Percentiles rank a stretch among this genome's conserved stretches.
These are phyloP conservation scores for Pristionchus fissidentatus DNA, from an alignment of 2,888 invertebrate species.

Conservation along the genomic window DNA sequence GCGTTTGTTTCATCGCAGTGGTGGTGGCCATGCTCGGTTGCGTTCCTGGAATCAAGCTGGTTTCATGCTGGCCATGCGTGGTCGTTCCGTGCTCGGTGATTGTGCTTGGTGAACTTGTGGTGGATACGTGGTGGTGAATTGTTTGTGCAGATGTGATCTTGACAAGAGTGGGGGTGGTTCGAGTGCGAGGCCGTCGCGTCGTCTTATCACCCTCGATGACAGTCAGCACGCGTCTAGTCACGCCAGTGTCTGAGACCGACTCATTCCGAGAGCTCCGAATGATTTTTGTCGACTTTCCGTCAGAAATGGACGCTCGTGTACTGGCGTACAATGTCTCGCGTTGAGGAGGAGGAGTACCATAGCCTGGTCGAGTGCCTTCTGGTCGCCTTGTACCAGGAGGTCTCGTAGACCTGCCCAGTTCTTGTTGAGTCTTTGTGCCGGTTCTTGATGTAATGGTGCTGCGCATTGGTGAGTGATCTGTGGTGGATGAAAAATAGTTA, in stretches of 20 bases:
- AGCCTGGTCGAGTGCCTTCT: background rate
- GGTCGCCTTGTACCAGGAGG: background rate
- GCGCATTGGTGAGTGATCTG: no score
- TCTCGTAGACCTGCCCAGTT: background rate
- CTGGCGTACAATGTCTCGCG: background rate
- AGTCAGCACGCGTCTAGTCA: background rate
- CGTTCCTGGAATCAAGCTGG: conserved; percentile 27
- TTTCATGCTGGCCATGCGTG: background rate
- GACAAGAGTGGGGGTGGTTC: background rate
- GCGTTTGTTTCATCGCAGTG: background rate
- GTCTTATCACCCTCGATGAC: background rate
- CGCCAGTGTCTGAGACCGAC: conserved; percentile 15
- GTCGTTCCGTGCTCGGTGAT: background rate
- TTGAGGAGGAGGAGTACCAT: background rate
- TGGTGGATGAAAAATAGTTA: no score
- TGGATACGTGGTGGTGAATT: background rate
- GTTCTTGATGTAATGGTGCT: background rate
- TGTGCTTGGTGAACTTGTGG: background rate
- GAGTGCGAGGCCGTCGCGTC: background rate
- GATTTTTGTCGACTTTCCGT: background rate
- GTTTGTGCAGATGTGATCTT: background rate
- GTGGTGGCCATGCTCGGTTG: background rate
- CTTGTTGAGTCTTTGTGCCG: no score
- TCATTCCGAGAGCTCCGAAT: background rate
- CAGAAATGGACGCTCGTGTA: background rate